These are phyloP conservation scores for Meloidogyne hapla DNA, from an alignment of 1,140 invertebrate genomes.

Conservation along the genomic window DNA sequence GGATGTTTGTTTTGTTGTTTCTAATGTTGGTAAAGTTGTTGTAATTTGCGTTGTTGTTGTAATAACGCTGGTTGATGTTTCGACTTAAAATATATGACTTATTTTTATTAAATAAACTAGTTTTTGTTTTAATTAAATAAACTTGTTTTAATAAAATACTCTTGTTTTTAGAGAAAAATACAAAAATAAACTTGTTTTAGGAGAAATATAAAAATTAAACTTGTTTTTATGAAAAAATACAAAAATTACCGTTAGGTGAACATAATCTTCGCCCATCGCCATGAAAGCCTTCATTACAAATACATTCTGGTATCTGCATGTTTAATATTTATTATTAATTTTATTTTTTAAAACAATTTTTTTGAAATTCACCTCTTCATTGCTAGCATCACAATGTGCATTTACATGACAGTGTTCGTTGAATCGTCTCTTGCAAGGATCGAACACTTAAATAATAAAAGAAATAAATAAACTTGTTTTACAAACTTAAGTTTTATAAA, in stretches of 20 bases:
- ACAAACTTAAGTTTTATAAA: constrained; percentile 17
- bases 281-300: constrained; percentile 52
- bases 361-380: constrained; percentile 11
- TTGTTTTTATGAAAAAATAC: background rate
- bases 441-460: constrained; percentile 41
- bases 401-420: constrained; percentile 41
- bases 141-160: background rate
- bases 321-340: background rate
- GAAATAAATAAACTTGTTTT: constrained; percentile 25
- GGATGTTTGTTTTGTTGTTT: constrained; percentile 8
- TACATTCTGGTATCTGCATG: constrained; percentile 51
- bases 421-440: constrained; percentile 49
- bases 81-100: background rate
- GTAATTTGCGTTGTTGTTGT: constrained; percentile 16
- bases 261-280: constrained; percentile 54
- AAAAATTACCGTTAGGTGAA: constrained; percentile 16
- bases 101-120: background rate
- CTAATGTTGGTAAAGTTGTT: constrained; percentile 7
- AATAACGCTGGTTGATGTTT: background rate
- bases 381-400: constrained; percentile 44
- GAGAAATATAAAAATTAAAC: background rate
- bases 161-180: background rate
- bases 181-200: background rate
- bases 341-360: background rate
- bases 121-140: background rate